Evolutionary conservation across 2,113 vertebrate genomes (phyloP), one percentile per base, ranked within the genome.

Genomic region (Odocoileus virginianus): DNA sequence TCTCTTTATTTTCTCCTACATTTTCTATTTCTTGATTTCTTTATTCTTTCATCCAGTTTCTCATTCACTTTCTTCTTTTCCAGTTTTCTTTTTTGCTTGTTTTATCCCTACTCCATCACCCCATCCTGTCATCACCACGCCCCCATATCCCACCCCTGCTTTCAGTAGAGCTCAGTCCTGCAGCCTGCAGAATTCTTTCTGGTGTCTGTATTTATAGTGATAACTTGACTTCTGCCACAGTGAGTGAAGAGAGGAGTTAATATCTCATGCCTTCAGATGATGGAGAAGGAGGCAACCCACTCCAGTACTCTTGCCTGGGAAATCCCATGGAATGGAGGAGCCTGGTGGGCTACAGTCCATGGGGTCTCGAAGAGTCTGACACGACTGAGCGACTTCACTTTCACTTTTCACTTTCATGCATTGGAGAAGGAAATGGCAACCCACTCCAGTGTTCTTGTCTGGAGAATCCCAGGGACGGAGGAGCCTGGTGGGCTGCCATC

Each of bases 211-310:
- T 96, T 93, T 92, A 87, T 36, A 85, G 85, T 67, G 76, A 50
- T 92, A 94, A 84, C 85, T 90, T 85, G 58, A 76, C 87, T 95
- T 87, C 96, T 97, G 87, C 84, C 58, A 88, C 81, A 84, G 45
- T 28, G 79, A 90, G 47, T 93, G 60, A 96, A 94, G 96, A 81
- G 58, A 95, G 74, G 58, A 95, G 64, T 94, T 82, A 89, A 55
- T 82, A 55, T 87, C 52, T 47, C 58, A 43, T 67, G 61, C 47
- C 23, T 97, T 96, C 40, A 74, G 36, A 85, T 85, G 52, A 95
- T 50, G 47, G 45, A 45, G 7, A 50, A 50, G 47, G 47, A 13
- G 47, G 47, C 47, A 50, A 13, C 47, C 47, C 47, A 50, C 47
- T 50, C 47, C 47, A 50, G 47, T 47, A 47, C 47, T 47, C 47